Evolutionary conservation across 2,888 invertebrate species (phyloP).

Genomic region (Lasioglossum morio): DNA sequence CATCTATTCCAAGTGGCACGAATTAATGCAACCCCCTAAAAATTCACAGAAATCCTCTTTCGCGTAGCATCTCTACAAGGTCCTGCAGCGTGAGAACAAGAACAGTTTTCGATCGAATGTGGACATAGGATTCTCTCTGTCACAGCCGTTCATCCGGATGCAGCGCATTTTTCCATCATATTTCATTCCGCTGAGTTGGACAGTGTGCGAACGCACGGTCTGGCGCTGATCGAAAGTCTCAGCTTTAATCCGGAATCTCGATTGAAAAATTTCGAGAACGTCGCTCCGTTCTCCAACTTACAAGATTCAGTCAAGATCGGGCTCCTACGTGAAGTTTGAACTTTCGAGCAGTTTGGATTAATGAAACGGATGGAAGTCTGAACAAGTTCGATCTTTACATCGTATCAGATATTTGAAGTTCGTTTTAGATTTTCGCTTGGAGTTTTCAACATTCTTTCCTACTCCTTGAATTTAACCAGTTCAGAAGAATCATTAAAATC

Average conservation of each 20-base stretch:
- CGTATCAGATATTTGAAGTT: neutral
- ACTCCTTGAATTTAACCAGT: neutral
- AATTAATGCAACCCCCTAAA: neutral
- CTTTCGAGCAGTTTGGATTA: neutral
- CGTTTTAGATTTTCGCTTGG: neutral
- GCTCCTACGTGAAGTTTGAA: neutral
- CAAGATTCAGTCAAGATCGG: conserved; percentile 3
- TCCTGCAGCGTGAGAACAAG: neutral
- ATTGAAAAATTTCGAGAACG: conserved; percentile 11
- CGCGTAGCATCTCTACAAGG: neutral
- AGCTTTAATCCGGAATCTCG: conserved; percentile 1
- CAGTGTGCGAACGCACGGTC: neutral
- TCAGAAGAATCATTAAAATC: rapidly evolving
- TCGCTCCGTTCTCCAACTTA: neutral
- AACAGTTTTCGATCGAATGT: neutral
- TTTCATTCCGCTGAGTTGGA: neutral
- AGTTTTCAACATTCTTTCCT: neutral
- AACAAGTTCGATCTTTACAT: neutral
- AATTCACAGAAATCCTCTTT: neutral
- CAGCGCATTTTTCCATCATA: neutral
- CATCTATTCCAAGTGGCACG: neutral
- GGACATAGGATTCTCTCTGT: neutral
- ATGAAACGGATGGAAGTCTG: neutral
- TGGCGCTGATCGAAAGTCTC: conserved; percentile 1
- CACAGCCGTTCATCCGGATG: neutral